Evolutionary conservation across 2,888 invertebrate genomes (phyloP), one percentile per base, ranked within the genome.

Genomic region (Baronia brevicornis): DNA sequence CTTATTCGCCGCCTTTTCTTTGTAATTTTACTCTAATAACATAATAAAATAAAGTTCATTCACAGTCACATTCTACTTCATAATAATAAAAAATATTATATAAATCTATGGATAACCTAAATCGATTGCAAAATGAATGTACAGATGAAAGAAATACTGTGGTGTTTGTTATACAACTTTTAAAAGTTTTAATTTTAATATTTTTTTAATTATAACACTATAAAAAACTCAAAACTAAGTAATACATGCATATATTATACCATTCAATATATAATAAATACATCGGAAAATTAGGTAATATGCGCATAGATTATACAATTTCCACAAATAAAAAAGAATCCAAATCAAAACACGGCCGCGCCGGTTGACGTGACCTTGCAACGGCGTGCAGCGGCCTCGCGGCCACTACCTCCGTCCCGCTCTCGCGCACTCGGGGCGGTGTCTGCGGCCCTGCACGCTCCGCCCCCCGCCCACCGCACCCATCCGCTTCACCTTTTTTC

Each of bases 381-480:
- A 37, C 60, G 60, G 39, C 41, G 36, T 36, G 56, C 52, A 41
- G 44, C 48, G 46, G 44, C 43, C 44, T 34, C 36, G 17, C 36
- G 34, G 31, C 24, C 35, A 33, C 51, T 47, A 46, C 44, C n/a
- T n/a, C 61, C 51, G 61, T 69, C 75, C 48, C 69, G 62, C 70
- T 75, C 71, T 63, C 67, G 19, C 41, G 24, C 33, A 39, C 34
- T 14, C 36, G 43, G 41, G 44, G 39, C 33, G 41, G 41, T 36
- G 40, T 33, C 60, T 66, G 70, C 64, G 69, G 67, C 41, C 61
- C 39, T 57, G 38, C 35, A 33, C 49, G 66, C 70, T 57, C 73
- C 78, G 72, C 78, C 77, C 75, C 70, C 77, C 79, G 75, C 78
- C 75, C 67, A 68, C 69, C 68, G 54, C 68, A 61, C 64, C 22